These are phyloP conservation scores for Syrphus vitripennis DNA, from an alignment of 2,888 invertebrate species.

Conservation along the genomic window DNA sequence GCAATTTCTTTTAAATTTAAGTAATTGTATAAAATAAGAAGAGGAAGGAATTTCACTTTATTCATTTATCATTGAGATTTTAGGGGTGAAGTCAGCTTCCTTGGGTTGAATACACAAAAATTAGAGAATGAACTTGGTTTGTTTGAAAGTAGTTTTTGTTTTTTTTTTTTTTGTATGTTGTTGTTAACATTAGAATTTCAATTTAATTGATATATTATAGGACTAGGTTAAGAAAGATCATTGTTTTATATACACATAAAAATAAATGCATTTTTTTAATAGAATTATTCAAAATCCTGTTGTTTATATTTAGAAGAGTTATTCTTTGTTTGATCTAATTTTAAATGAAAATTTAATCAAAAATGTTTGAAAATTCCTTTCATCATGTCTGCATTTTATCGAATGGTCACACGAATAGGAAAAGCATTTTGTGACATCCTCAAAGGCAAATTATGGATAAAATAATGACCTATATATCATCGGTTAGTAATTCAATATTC, in stretches of 20 bases:
- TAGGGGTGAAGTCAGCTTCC: slow-evolving; percentile 68
- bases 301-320: neutral
- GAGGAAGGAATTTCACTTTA: slow-evolving; percentile 46
- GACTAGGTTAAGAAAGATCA: slow-evolving; percentile 5
- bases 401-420: neutral
- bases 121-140: slow-evolving; percentile 55
- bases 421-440: no score
- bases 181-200: neutral
- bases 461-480: no score
- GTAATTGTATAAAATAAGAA: neutral
- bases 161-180: neutral
- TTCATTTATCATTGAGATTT: slow-evolving; percentile 68
- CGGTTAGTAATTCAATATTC: no score
- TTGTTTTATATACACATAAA: neutral
- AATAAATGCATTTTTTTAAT: neutral
- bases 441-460: no score
- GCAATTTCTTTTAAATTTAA: neutral
- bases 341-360: neutral
- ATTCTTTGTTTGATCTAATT: neutral
- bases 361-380: neutral
- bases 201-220: neutral
- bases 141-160: slow-evolving; percentile 1
- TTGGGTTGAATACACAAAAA: slow-evolving; percentile 51
- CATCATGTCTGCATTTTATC: neutral
- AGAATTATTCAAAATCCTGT: neutral